Evolutionary conservation across 1,140 invertebrate species (phyloP).

Genomic region (Cyrtorhinus lividipennis): DNA sequence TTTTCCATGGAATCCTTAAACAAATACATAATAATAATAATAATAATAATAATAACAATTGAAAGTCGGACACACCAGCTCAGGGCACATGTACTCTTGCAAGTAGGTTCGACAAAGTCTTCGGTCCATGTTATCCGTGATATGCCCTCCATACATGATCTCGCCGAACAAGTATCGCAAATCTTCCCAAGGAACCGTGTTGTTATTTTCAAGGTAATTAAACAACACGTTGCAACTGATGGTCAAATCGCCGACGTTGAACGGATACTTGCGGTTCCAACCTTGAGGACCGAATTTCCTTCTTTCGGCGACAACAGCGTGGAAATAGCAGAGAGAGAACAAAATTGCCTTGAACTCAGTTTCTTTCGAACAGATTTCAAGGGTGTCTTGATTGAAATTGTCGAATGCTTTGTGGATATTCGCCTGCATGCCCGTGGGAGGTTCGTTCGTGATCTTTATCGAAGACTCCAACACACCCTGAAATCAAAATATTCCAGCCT

Average conservation of each 20-base stretch:
- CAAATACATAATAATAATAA: not conserved
- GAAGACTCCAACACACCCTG: constrained; percentile 82
- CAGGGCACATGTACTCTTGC: constrained; percentile 70
- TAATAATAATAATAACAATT: not conserved
- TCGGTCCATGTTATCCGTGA: constrained; percentile 91
- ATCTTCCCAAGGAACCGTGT: constrained; percentile 81
- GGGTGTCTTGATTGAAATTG: constrained; percentile 83
- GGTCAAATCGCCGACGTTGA: constrained; percentile 62
- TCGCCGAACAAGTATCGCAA: constrained; percentile 85
- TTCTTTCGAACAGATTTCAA: constrained; percentile 87
- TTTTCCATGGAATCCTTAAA: too few relatives aligned
- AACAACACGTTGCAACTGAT: constrained; percentile 82
- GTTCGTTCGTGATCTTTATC: constrained; percentile 94
- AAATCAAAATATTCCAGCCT: too few relatives aligned
- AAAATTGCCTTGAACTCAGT: constrained; percentile 86
- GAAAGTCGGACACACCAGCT: constrained; percentile 41
- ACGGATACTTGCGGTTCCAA: constrained; percentile 67
- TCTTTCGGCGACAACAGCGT: constrained; percentile 83
- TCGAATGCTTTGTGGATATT: constrained; percentile 88
- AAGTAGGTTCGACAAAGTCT: constrained; percentile 75
- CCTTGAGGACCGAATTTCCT: constrained; percentile 89
- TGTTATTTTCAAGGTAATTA: constrained; percentile 86
- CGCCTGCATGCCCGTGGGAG: constrained; percentile 83
- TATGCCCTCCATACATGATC: constrained; percentile 95
- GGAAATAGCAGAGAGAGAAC: constrained; percentile 89